Base-by-base conservation (phyloP, 2,113 vertebrate genomes). In the Brachionichthys hirsutus region DNA sequence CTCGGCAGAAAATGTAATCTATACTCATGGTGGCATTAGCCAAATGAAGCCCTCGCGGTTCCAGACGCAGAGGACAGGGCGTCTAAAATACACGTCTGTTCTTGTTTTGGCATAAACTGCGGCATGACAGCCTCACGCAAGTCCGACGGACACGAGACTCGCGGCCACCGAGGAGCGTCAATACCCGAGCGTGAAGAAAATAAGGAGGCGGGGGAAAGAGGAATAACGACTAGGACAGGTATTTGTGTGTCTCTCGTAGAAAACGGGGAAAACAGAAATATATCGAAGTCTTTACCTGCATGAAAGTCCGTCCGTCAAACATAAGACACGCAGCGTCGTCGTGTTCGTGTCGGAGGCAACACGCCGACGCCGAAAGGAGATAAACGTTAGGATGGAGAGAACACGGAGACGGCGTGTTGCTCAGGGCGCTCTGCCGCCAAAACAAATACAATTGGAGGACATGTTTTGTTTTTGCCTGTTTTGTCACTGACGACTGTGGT, bases 21-120 rank as follows among this genome's bases (percentile, higher is more conserved):
- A 78, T 70, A 78, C 67, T 40, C 53, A 67, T 59, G 65, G 70
- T 3, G 54, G 69, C 45, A 35, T 52, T 54, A 68, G 63, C 64
- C 78, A 68, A 82, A 70, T 57, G 65, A 61, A 47, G 66, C 52
- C 70, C 30, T 55, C 43, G 50, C 51, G 68, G 46, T 53, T 76
- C 18, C 56, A 36, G 44, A 40, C 36, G 42, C 30, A 34, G 3
- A 54, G 6, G 17, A 53, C 48, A 58, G 45, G 63, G 30, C 60
- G 19, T 55, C 66, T 68, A 20, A 56, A 72, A 54, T 24, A 74
- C 24, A 19, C 57, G 43, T 49, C 18, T 62, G 48, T 43, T 50
- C 19, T 67, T 54, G 60, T 67, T 54, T 18, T 61, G 61, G 64
- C 53, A 70, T 38, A 22, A 51, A 12, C 60, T n/a, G 40, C 5